Evolutionary conservation across 2,113 vertebrate genomes (phyloP), one percentile per base, ranked within the genome.

Genomic region (Nerophis lumbriciformis): DNA sequence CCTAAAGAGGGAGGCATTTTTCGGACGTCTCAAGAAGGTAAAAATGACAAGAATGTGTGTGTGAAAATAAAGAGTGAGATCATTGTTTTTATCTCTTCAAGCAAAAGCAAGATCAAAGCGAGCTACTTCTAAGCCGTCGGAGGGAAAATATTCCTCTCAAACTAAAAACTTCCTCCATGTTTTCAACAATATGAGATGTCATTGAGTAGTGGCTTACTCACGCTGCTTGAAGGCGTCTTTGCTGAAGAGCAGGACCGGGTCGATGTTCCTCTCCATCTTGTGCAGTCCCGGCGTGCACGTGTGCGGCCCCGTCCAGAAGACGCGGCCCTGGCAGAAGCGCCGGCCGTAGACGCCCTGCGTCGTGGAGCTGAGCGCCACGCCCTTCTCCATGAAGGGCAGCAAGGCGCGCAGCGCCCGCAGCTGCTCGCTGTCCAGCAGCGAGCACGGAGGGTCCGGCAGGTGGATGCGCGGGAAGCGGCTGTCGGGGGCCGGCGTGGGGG

Each of bases 281-380:
- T 74, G 15, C 55, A 53, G 75, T 14, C 19, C 81, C 35, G 39
- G 69, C 21, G 66, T 8, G 10, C 66, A 45, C 0, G 59, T 50
- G 59, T 88, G 86, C 0, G 91, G 90, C 3, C 93, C 90, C 0
- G 69, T 87, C 92, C 93, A 96, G 76, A 86, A 94, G 63, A 96
- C 79, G 44, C 89, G 85, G 2, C 91, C 90, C 47, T 83, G 88
- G 74, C 92, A 95, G 48, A 73, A 86, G 48, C 91, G 81, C 51
- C 79, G 87, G 8, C 90, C 88, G 35, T 92, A 93, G 19, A 96
- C 85, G 0, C 94, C 94, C 35, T 73, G 62, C 8, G 37, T 10
- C 10, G 82, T 89, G 72, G 88, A 91, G 68, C 89, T 92, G 37
- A 93, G 85, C 78, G 90, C 71, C 76, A 95, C 74, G 0, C 94